These are phyloP conservation scores for Nephrocerus scutellatus DNA, from an alignment of 2,888 invertebrate genomes.

Conservation along the genomic window DNA sequence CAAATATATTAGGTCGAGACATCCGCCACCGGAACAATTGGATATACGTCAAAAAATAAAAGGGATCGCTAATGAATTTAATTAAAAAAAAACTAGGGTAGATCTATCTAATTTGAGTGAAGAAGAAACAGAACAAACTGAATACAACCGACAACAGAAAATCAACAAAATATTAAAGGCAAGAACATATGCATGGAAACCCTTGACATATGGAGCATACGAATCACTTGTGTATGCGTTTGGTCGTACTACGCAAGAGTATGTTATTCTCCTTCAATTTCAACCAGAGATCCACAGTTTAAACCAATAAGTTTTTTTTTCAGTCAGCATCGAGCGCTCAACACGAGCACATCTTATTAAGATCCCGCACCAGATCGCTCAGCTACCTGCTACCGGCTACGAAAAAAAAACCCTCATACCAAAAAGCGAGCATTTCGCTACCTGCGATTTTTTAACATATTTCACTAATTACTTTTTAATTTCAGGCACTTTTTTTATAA, in stretches of 20 bases:
- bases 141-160: slow-evolving; percentile 51
- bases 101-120: slow-evolving; percentile 33
- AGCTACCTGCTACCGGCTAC: too few species aligned
- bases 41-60: slow-evolving; percentile 33
- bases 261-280: slow-evolving; percentile 70
- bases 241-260: slow-evolving; percentile 66
- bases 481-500: too few species aligned
- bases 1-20: slow-evolving; percentile 57
- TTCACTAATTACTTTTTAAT: too few species aligned
- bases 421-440: too few species aligned
- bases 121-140: slow-evolving; percentile 43
- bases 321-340: too few species aligned
- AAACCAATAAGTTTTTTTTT: slow-evolving; percentile 66
- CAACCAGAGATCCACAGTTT: slow-evolving; percentile 57
- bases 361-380: too few species aligned
- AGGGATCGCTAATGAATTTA: slow-evolving; percentile 32
- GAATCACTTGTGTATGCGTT: slow-evolving; percentile 65
- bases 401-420: too few species aligned
- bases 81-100: slow-evolving; percentile 30
- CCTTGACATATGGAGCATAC: slow-evolving; percentile 60
- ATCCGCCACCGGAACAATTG: slow-evolving; percentile 57
- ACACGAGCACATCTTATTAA: too few species aligned
- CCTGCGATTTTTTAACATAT: too few species aligned
- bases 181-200: slow-evolving; percentile 66
- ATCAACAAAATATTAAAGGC: slow-evolving; percentile 54